Evolutionary conservation across 1,140 invertebrate genomes (phyloP), one percentile per base, ranked within the genome.

Genomic region (Calycopis cecrops): DNA sequence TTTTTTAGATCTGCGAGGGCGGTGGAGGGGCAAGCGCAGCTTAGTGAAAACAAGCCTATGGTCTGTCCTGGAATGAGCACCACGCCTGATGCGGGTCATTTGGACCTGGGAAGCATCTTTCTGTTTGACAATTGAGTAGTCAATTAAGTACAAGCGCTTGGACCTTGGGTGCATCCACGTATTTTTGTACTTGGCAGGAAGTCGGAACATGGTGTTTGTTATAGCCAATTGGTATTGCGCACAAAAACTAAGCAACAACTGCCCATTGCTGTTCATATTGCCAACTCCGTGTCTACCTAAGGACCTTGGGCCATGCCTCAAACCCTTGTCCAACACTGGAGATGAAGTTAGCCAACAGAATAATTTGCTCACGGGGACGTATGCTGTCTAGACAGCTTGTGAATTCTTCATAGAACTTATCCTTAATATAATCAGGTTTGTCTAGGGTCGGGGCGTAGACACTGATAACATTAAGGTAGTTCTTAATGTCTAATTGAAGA

Each of bases 271-370:
- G 54, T 71, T 64, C 54, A 62, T 63, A 9, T 58, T 63, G 0
- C 66, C 62, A 1, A 65, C 42, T 8, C 63, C 62, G 57, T 71
- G 53, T 48, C 55, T 57, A 3, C 65, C 68, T 17, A 67, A 10
- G n/a, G 1, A 71, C 49, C 9, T 35, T n/a, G 18, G 60, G 62
- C 65, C 59, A 67, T 0, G 59, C 53, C 12, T 59, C 42, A 52
- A 37, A 65, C 33, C 65, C 68, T 0, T 47, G 55, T 0, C 64
- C 62, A 35, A 68, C 62, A 34, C 57, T 35, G 1, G 62, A 62
- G 50, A 64, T 69, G 14, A 69, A 66, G 10, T 65, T 63, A 8
- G 60, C 66, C 11, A 70, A n/a, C 33, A 69, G n/a, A 12, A 65
- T 18, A 9, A 69, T 57, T 28, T 63, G 44, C 11, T 67, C 65